Evolutionary conservation across 2,797 vertebrate genomes (phyloP).

Genomic region (Falco naumanni): DNA sequence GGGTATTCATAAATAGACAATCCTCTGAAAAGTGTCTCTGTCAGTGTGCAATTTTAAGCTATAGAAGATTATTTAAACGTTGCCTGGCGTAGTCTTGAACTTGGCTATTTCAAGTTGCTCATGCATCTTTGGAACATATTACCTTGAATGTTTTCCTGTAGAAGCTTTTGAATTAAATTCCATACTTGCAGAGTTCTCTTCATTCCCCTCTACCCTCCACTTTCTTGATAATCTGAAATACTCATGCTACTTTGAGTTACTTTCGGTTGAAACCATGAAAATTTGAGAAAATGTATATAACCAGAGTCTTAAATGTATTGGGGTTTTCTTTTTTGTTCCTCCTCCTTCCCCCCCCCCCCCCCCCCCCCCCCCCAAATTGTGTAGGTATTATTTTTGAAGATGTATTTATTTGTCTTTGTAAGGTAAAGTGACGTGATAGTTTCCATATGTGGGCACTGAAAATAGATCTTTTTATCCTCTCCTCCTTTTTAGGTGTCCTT

Average conservation of each 20-base stretch:
- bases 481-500: slow-evolving; percentile 63
- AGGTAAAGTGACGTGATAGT: neutral
- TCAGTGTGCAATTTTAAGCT: neutral
- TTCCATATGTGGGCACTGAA: neutral
- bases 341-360: neutral
- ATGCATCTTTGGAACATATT: neutral
- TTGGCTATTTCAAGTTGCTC: neutral
- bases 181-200: neutral
- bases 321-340: neutral
- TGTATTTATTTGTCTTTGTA: neutral
- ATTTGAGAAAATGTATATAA: neutral
- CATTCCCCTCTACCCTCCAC: neutral
- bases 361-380: neutral
- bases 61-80: neutral
- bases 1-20: neutral
- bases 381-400: neutral
- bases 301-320: neutral
- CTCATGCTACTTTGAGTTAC: neutral
- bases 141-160: neutral
- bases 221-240: neutral
- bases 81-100: neutral
- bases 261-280: neutral
- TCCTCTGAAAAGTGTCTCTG: neutral
- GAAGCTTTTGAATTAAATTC: neutral
- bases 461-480: slow-evolving; percentile 50